Percentiles rank a stretch among this genome's conserved stretches.
Conservation (phyloP, 2,888 invertebrate genomes). For the Caenorhabditis sp. region DNA sequence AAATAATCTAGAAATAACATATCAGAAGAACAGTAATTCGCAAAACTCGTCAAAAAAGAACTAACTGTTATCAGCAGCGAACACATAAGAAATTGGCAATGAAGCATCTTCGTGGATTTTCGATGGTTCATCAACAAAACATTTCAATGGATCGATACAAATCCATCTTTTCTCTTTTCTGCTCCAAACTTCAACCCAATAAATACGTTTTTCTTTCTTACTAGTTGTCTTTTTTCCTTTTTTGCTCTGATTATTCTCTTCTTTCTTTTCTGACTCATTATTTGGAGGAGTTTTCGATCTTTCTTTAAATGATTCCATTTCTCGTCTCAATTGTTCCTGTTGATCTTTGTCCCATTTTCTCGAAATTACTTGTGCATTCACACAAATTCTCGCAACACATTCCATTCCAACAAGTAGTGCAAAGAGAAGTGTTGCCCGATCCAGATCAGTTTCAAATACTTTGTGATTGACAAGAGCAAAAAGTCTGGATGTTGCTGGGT, state of each 20-base stretch:
- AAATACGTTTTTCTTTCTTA: slow-evolving; percentile 33
- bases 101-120: slow-evolving; percentile 78
- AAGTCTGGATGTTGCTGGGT: slow-evolving; percentile 20
- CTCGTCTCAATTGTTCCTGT: slow-evolving; percentile 18
- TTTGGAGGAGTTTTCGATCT: neutral
- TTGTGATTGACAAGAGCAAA: slow-evolving; percentile 30
- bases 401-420: slow-evolving; percentile 42
- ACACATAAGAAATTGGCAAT: slow-evolving; percentile 82
- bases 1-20: too few species aligned
- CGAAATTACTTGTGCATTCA: slow-evolving; percentile 35
- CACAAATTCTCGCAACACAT: slow-evolving; percentile 25
- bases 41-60: neutral
- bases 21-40: too few species aligned
- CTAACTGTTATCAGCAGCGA: slow-evolving; percentile 83
- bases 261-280: slow-evolving; percentile 4
- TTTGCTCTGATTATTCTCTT: slow-evolving; percentile 3
- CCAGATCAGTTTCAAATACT: slow-evolving; percentile 46
- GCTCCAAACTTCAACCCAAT: slow-evolving; percentile 60
- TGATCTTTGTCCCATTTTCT: slow-evolving; percentile 38
- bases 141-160: slow-evolving; percentile 42
- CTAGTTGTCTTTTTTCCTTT: too few species aligned
- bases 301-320: slow-evolving; percentile 14
- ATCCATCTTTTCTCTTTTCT: slow-evolving; percentile 45
- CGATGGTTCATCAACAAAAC: slow-evolving; percentile 65
- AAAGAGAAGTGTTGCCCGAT: slow-evolving; percentile 48